phyloP scores from a whole-genome alignment of 2,797 vertebrate species.

The Anguilla anguilla region DNA sequence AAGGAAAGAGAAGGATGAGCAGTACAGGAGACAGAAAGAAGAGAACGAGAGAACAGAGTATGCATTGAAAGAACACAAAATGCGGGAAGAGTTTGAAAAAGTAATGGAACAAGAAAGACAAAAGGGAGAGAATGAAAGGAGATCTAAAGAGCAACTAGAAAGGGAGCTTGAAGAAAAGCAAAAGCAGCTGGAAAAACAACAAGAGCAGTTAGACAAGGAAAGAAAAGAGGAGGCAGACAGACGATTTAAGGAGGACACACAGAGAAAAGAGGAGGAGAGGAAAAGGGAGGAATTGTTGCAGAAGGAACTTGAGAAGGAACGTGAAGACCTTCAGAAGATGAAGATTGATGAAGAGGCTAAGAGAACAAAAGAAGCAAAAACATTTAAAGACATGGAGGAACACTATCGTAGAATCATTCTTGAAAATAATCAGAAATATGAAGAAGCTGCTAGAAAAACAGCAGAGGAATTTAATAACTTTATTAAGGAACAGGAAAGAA shows the following conservation, averaged over 20 bases:
- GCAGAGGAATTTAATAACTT: conserved; percentile 16
- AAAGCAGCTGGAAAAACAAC: neutral
- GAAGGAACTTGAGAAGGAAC: neutral
- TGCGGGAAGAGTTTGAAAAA: neutral
- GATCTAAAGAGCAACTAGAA: neutral
- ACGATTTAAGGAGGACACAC: neutral
- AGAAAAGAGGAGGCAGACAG: neutral
- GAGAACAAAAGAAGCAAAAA: neutral
- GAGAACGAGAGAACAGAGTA: neutral
- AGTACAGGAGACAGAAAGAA: neutral
- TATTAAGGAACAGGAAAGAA: neutral
- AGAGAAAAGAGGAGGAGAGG: neutral
- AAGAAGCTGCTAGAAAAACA: neutral
- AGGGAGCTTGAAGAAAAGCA: neutral
- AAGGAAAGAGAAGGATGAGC: neutral
- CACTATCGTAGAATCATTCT: neutral
- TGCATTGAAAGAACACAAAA: neutral
- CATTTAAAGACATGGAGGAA: neutral
- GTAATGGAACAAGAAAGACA: neutral
- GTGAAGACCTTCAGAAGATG: neutral
- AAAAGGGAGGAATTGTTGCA: neutral
- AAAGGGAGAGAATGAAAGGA: neutral
- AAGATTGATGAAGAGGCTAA: neutral
- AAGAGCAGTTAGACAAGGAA: neutral
- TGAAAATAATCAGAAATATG: neutral